phyloP scores from a whole-genome alignment of 2,797 vertebrate genomes.

The Hydrolagus colliei region DNA sequence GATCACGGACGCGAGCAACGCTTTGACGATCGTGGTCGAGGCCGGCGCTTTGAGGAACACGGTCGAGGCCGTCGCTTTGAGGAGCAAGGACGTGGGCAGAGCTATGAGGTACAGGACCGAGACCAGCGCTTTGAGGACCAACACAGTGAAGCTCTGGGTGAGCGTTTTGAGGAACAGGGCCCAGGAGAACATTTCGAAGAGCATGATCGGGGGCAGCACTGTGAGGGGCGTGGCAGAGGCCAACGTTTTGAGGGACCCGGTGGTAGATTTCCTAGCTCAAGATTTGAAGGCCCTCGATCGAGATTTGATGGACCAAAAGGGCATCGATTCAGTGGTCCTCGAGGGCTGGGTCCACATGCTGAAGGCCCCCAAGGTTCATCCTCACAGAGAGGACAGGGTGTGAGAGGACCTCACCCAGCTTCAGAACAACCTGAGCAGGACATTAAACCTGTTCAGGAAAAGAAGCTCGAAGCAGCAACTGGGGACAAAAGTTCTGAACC shows the following conservation, averaged over 20 bases:
- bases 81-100: neutral
- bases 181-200: neutral
- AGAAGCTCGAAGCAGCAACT: neutral
- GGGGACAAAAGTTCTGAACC: neutral
- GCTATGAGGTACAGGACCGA: neutral
- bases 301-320: neutral
- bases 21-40: neutral
- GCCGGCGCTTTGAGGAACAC: neutral
- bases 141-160: neutral
- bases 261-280: neutral
- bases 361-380: conserved; percentile 19
- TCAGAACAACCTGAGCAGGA: conserved; percentile 4
- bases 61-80: neutral
- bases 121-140: neutral
- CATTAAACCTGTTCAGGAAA: neutral
- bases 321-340: neutral
- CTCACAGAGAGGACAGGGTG: neutral
- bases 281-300: conserved; percentile 7
- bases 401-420: neutral
- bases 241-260: neutral
- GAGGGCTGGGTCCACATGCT: neutral
- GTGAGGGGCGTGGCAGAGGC: neutral
- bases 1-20: neutral
- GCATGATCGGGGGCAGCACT: neutral
- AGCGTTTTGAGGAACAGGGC: neutral